phyloP scores from a whole-genome alignment of 2,888 invertebrate genomes.

The Cephus runcator region DNA sequence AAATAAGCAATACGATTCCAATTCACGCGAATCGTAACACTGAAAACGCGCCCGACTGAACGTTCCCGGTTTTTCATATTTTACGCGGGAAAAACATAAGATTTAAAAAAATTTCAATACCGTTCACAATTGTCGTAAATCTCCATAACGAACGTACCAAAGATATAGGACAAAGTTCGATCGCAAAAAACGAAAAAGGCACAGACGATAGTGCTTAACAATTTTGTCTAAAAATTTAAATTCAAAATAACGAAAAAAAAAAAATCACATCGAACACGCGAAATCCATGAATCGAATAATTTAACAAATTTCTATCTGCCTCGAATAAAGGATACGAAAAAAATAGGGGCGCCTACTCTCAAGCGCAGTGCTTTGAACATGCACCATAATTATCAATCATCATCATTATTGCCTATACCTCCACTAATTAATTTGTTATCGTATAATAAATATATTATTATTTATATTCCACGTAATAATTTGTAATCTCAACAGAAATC shows the following conservation, averaged over 20 bases:
- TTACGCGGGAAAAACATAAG: background rate
- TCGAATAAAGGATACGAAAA: constrained; percentile 21
- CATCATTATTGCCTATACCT: constrained; percentile 39
- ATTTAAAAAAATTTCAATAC: background rate
- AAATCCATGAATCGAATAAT: background rate
- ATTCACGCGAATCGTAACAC: background rate
- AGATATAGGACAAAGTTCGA: too few species aligned
- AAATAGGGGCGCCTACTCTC: constrained; percentile 39
- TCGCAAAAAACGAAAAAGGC: background rate
- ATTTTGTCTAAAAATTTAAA: background rate
- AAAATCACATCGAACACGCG: background rate
- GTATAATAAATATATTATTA: constrained; percentile 59
- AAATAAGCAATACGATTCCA: background rate
- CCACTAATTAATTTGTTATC: constrained; percentile 53
- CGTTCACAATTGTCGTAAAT: background rate
- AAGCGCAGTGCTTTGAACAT: constrained; percentile 48
- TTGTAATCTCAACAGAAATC: constrained; percentile 37
- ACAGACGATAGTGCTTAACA: background rate
- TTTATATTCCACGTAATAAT: constrained; percentile 58
- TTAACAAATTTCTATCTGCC: background rate
- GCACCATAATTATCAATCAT: constrained; percentile 22
- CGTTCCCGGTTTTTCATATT: background rate
- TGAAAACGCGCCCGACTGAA: background rate
- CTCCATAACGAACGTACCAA: too few species aligned
- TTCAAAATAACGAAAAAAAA: background rate